A percentile compares a stretch with the other conserved stretches of the same genome.
Conservation (phyloP, 2,888 invertebrate genomes). For the Rhaphigaster nebulosa region DNA sequence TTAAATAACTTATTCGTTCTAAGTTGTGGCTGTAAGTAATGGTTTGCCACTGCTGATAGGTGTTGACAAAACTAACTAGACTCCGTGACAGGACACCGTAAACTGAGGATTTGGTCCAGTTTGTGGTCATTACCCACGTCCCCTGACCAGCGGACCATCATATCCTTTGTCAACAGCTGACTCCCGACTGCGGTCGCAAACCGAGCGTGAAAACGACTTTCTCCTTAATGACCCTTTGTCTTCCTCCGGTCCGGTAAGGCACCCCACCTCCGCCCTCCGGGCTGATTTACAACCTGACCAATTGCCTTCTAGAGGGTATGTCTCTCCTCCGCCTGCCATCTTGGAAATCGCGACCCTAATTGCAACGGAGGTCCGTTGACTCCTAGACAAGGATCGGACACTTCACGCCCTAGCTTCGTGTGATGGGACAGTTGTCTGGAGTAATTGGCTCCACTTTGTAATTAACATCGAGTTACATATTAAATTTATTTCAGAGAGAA, state of each 20-base stretch:
- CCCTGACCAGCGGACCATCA: conserved; percentile 37
- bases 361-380: neutral
- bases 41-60: neutral
- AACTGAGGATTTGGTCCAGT: conserved; percentile 24
- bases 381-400: conserved; percentile 41
- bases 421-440: neutral
- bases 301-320: conserved; percentile 12
- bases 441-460: neutral
- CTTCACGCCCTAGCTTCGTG: neutral
- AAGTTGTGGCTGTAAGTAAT: neutral
- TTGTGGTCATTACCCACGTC: conserved; percentile 33
- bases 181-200: conserved; percentile 47
- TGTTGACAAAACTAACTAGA: conserved; percentile 8
- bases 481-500: neutral
- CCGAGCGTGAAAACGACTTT: conserved; percentile 59
- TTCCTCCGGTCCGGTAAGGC: conserved; percentile 34
- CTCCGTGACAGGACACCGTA: neutral
- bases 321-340: neutral
- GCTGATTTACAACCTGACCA: neutral
- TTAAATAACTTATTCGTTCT: neutral
- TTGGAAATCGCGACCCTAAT: conserved; percentile 20
- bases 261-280: neutral
- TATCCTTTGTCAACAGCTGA: conserved; percentile 55
- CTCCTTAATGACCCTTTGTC: conserved; percentile 59
- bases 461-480: neutral